These are phyloP conservation scores for Corella eumyota DNA, from an alignment of 23 tunicate genomes.

Conservation along the genomic window DNA sequence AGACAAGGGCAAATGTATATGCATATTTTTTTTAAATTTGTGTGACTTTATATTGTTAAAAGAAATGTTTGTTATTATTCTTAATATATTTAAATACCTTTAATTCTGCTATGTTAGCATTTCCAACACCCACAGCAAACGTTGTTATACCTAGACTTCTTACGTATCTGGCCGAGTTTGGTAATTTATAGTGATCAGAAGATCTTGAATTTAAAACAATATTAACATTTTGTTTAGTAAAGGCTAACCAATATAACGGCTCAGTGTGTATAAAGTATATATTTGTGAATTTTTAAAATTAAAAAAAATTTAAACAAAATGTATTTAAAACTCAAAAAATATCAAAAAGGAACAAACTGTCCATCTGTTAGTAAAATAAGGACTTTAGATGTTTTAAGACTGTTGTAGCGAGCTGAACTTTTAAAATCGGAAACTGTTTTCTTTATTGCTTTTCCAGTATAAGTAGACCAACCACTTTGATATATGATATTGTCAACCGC, in stretches of 20 bases:
- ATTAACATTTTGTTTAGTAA: neutral
- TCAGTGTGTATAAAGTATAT: too few relatives aligned
- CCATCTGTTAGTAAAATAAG: conserved; percentile 66
- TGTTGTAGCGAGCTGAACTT: conserved; percentile 19
- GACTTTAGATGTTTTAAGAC: conserved; percentile 24
- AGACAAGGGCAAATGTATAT: too few relatives aligned
- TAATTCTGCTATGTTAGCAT: conserved; percentile 18
- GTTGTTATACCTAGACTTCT: conserved; percentile 21
- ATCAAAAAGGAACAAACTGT: conserved; percentile 35
- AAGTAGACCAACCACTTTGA: too few relatives aligned
- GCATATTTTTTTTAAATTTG: too few relatives aligned
- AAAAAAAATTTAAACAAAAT: too few relatives aligned
- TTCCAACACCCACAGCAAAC: conserved; percentile 45
- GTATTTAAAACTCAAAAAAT: too few relatives aligned
- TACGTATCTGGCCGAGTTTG: conserved; percentile 14
- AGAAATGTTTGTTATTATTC: too few relatives aligned
- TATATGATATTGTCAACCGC: too few relatives aligned
- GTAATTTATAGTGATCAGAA: conserved; percentile 1
- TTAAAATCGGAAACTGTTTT: conserved; percentile 41
- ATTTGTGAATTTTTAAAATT: neutral
- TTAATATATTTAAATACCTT: too few relatives aligned
- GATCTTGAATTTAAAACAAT: conserved; percentile 9
- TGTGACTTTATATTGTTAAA: too few relatives aligned
- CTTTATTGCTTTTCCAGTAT: conserved; percentile 49
- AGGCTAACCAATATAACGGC: neutral